These are phyloP conservation scores for Psilopsiagon aurifrons DNA, from an alignment of 2,113 vertebrate species.

Conservation along the genomic window DNA sequence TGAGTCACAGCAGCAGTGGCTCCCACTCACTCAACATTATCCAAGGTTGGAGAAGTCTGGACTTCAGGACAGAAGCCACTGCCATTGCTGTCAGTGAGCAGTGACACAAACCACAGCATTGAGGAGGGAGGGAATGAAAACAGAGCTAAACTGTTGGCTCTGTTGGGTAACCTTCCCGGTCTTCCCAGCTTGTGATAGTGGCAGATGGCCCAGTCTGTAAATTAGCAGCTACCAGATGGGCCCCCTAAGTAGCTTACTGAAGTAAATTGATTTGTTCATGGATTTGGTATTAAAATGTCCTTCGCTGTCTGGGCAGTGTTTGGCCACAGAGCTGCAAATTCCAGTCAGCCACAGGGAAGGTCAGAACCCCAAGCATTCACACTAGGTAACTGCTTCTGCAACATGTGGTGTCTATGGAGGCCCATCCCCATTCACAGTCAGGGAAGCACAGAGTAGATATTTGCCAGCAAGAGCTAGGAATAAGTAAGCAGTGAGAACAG, in stretches of 20 bases:
- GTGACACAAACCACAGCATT: neutral
- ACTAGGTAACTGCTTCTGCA: neutral
- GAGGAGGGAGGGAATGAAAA: neutral
- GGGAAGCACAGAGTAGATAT: neutral
- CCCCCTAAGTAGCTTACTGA: slow-evolving; percentile 66
- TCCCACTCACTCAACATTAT: neutral
- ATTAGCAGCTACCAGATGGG: slow-evolving; percentile 69
- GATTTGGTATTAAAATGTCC: slow-evolving; percentile 62
- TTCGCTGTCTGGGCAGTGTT: slow-evolving; percentile 22
- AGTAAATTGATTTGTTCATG: slow-evolving; percentile 63
- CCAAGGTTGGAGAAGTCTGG: slow-evolving; percentile 3
- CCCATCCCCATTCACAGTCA: neutral
- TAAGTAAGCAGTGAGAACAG: neutral
- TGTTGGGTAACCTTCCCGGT: slow-evolving; percentile 50
- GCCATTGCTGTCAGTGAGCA: neutral
- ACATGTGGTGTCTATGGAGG: rapidly evolving
- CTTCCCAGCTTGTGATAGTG: slow-evolving; percentile 26
- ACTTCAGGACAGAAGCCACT: slow-evolving; percentile 19
- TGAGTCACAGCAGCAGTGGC: slow-evolving; percentile 21
- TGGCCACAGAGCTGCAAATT: neutral
- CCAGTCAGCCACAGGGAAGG: neutral
- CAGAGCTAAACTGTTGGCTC: slow-evolving; percentile 48
- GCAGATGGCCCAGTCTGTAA: slow-evolving; percentile 68
- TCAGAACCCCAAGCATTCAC: neutral
- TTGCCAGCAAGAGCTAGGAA: neutral